Conservation (phyloP, 2,113 vertebrate genomes). For the Poeciliopsis turrubarensis region DNA sequence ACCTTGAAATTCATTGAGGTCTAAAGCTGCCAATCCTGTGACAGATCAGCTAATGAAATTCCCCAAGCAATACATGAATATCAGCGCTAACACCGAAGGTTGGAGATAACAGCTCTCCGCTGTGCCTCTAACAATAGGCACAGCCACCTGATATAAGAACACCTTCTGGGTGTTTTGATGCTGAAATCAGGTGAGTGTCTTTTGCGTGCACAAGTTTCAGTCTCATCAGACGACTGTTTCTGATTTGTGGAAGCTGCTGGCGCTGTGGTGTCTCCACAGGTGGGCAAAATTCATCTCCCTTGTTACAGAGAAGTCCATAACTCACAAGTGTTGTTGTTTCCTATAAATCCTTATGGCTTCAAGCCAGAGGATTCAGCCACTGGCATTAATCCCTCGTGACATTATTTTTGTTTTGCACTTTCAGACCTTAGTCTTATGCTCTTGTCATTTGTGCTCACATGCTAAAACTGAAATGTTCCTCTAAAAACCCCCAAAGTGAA, state of each 20-base stretch:
- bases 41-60: slow-evolving; percentile 35
- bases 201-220: slow-evolving; percentile 35
- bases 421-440: slow-evolving; percentile 7
- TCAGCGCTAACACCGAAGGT: background rate
- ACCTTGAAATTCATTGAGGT: slow-evolving; percentile 30
- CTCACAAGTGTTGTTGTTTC: slow-evolving; percentile 54
- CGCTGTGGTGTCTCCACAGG: slow-evolving; percentile 56
- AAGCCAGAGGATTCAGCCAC: slow-evolving; percentile 15
- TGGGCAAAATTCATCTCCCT: slow-evolving; percentile 39
- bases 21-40: slow-evolving; percentile 21
- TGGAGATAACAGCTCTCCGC: slow-evolving; percentile 1
- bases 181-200: slow-evolving; percentile 29
- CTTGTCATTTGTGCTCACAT: slow-evolving; percentile 1
- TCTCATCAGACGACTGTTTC: slow-evolving; percentile 55
- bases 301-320: slow-evolving; percentile 57
- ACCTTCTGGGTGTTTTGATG: slow-evolving; percentile 41
- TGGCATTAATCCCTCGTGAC: slow-evolving; percentile 33
- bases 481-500: background rate
- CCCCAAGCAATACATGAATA: slow-evolving; percentile 1
- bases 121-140: slow-evolving; percentile 7
- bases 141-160: slow-evolving; percentile 18
- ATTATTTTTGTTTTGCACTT: slow-evolving; percentile 24
- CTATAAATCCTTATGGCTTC: slow-evolving; percentile 32
- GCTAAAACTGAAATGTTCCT: slow-evolving; percentile 13
- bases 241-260: slow-evolving; percentile 47